Conservation (phyloP, 2,113 vertebrate species). For the Brachirus orientalis region DNA sequence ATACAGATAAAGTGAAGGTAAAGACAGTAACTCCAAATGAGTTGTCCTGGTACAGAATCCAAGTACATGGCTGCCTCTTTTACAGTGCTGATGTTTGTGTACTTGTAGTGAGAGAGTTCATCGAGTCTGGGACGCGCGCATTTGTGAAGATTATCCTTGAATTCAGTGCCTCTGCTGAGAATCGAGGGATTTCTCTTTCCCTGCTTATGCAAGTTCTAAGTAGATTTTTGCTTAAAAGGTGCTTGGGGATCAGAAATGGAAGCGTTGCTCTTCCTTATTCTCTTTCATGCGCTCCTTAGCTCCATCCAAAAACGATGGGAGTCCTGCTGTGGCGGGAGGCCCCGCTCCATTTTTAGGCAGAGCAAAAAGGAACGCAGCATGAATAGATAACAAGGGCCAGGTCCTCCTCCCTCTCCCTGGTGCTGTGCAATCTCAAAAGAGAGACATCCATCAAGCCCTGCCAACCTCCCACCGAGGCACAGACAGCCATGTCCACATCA, state of each 20-base stretch:
- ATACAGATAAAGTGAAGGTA: too few relatives aligned
- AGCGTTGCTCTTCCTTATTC: conserved; percentile 50
- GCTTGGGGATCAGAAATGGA: conserved; percentile 48
- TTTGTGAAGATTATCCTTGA: conserved; percentile 62
- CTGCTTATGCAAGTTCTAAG: conserved; percentile 50
- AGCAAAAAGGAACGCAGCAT: conserved; percentile 52
- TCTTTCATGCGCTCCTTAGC: conserved; percentile 52
- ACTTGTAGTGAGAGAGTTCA: conserved; percentile 27
- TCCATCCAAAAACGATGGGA: conserved; percentile 39
- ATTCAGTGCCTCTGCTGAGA: conserved; percentile 53
- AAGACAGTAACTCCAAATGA: too few relatives aligned
- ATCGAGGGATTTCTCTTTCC: conserved; percentile 46
- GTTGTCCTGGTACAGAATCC: conserved; percentile 22
- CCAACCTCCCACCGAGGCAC: conserved; percentile 53
- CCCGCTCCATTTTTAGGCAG: conserved; percentile 60
- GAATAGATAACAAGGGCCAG: conserved; percentile 58
- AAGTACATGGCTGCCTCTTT: conserved; percentile 3
- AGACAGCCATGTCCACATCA: conserved; percentile 64
- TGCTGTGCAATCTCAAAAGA: conserved; percentile 56
- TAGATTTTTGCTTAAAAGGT: conserved; percentile 66
- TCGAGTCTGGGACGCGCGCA: conserved; percentile 24
- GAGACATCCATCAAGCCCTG: conserved; percentile 70
- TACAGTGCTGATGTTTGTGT: too few relatives aligned
- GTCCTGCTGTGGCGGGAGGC: conserved; percentile 65
- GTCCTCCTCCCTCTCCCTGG: conserved; percentile 33